Percentiles rank a stretch among this genome's conserved stretches.
Evolutionary conservation across 1,140 invertebrate species (phyloP).

Genomic region (Drosophila nebulosa): DNA sequence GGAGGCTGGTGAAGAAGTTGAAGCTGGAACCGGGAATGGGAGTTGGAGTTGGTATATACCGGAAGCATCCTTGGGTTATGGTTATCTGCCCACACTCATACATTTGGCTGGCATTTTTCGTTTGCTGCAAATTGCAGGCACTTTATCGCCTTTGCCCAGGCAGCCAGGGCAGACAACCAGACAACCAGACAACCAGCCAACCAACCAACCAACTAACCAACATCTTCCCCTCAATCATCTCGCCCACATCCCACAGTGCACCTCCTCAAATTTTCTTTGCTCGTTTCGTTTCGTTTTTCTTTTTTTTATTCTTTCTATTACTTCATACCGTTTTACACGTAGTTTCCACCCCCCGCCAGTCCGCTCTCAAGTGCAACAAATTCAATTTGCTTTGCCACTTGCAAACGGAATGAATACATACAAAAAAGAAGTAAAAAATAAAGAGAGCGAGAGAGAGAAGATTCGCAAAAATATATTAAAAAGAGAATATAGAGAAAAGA

Average conservation of each 20-base stretch:
- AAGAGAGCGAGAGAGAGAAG: neutral
- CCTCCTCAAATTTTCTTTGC: neutral
- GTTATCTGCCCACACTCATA: slow-evolving; percentile 1
- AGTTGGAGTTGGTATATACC: neutral
- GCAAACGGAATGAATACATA: slow-evolving; percentile 10
- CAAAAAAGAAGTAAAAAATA: neutral
- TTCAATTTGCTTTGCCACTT: slow-evolving; percentile 45
- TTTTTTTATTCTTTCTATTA: slow-evolving; percentile 7
- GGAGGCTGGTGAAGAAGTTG: no score
- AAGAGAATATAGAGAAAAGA: no score
- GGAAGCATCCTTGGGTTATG: slow-evolving; percentile 15
- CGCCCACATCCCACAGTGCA: neutral
- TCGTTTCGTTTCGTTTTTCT: no score
- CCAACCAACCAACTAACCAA: no score
- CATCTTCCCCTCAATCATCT: neutral
- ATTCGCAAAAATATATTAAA: neutral
- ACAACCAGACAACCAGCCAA: no score
- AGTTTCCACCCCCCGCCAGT: neutral
- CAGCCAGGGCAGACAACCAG: neutral
- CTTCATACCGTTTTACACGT: slow-evolving; percentile 17
- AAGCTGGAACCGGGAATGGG: no score
- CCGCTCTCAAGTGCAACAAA: slow-evolving; percentile 39
- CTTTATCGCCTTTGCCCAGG: slow-evolving; percentile 16
- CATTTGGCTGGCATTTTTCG: slow-evolving; percentile 2
- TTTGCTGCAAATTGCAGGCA: slow-evolving; percentile 25